Evolutionary conservation across 1,140 invertebrate genomes (phyloP).

Genomic region (Anastrepha obliqua): DNA sequence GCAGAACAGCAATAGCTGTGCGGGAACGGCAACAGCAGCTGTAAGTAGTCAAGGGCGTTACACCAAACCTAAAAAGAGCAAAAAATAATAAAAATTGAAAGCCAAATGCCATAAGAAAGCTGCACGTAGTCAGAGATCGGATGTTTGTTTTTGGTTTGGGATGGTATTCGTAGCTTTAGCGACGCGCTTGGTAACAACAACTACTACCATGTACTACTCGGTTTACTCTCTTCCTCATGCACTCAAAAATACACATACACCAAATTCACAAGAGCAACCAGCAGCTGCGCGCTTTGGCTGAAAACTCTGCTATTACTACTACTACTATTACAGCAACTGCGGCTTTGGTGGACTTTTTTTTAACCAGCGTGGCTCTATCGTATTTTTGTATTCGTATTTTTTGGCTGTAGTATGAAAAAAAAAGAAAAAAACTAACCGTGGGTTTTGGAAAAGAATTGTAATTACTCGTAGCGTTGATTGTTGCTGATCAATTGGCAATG

Average conservation of each 20-base stretch:
- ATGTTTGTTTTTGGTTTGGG: neutral
- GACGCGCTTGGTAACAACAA: neutral
- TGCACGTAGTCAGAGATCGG: neutral
- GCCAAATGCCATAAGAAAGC: neutral
- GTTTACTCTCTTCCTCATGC: neutral
- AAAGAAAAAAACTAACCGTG: neutral
- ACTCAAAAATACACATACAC: neutral
- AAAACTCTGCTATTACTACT: neutral
- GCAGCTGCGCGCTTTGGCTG: neutral
- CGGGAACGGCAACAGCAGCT: conserved; percentile 46
- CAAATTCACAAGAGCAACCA: neutral
- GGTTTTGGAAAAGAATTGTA: neutral
- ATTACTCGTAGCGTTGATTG: neutral
- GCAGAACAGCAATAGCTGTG: conserved; percentile 60
- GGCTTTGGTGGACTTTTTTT: conserved; percentile 25
- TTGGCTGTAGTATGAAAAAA: conserved; percentile 7
- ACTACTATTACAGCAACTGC: neutral
- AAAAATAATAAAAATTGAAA: conserved; percentile 1
- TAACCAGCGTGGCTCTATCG: neutral
- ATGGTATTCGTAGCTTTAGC: neutral
- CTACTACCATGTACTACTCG: neutral
- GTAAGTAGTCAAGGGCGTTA: neutral
- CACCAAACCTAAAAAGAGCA: neutral
- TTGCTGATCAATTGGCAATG: neutral
- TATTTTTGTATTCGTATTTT: conserved; percentile 32